phyloP scores from a whole-genome alignment of 2,797 vertebrate genomes.

The Margarornis squamiger region DNA sequence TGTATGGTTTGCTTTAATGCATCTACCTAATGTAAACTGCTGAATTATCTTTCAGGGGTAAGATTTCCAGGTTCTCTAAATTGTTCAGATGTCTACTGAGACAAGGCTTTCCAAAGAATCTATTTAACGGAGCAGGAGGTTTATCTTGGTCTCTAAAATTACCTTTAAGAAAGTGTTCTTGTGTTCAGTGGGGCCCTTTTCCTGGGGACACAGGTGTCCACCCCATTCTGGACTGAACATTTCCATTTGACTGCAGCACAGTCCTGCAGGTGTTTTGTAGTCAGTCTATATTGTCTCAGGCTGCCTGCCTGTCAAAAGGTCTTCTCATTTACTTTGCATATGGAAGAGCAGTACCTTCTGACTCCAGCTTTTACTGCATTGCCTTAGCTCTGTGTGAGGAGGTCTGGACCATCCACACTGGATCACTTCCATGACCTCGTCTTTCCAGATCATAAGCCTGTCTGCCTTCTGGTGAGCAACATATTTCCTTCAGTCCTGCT shows the following conservation, averaged over 20 bases:
- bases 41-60: conserved; percentile 19
- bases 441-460: neutral
- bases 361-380: neutral
- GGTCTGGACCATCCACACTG: neutral
- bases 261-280: neutral
- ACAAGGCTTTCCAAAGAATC: neutral
- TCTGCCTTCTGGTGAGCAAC: neutral
- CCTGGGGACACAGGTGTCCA: neutral
- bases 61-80: neutral
- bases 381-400: neutral
- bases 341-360: neutral
- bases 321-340: neutral
- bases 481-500: neutral
- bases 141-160: neutral
- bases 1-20: neutral
- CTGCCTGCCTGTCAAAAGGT: neutral
- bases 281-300: accelerated
- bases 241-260: neutral
- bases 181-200: neutral
- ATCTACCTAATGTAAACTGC: conserved; percentile 24
- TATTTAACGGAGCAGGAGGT: neutral
- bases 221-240: neutral
- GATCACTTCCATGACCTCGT: neutral
- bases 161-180: neutral
- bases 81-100: neutral